Evolutionary conservation across 2,113 vertebrate genomes (phyloP), one percentile per base, ranked within the genome.

Genomic region (Lamprotornis superbus): DNA sequence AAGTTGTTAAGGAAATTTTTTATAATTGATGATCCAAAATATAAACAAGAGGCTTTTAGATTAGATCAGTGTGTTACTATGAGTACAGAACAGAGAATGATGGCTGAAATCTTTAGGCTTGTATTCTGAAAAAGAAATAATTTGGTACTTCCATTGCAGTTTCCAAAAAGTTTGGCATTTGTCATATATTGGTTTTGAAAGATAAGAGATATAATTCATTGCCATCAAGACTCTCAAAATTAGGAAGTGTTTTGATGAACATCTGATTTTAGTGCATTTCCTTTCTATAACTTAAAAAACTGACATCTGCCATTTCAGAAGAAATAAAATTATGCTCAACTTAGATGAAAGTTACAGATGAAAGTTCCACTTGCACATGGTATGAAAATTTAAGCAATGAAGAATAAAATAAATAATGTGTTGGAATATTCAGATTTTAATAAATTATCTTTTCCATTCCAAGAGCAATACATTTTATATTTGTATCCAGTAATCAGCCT

Each of bases 341-440:
- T 81, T 75, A 93, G 56, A 76, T 73, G 15, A 64, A 83, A 77
- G 47, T 93, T 94, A 85, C 63, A 91, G 73, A 55, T 80, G 64
- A 95, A 96, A 79, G 19, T 56, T 89, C 8, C 5, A 55, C 25
- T 87, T 64, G 16, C 5, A 65, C n/a, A 73, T 28, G 11, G 4
- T 69, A 89, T 85, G 65, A 89, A 78, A 97, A 95, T 57, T 85
- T 69, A 83, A 94, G 91, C 55, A 86, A 40, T 79, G 28, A 83
- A 89, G 69, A 95, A 95, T 89, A 93, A 93, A 82, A 73, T 69
- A 96, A 91, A 84, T 27, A 19, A 31, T 60, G 12, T 87, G 20
- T 87, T 96, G 37, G 63, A 96, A 95, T 97, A 95, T 89, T 97
- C 87, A 85, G 75, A 96, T 91, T 96, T 94, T 97, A 94, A 90